phyloP scores from a whole-genome alignment of 1,140 invertebrate species.

The Belonocnema kinseyi region DNA sequence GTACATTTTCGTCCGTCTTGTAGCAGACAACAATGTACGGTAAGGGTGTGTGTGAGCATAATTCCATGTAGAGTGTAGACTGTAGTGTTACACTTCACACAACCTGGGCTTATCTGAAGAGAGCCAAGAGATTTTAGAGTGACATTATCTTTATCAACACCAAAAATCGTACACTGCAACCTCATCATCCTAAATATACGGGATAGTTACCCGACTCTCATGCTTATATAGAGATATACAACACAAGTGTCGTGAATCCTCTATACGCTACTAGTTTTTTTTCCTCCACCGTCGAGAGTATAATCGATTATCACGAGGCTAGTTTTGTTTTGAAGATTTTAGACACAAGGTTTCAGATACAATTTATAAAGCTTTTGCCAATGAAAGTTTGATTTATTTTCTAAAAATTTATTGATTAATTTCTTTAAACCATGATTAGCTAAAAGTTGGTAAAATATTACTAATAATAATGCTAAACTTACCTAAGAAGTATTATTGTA shows the following conservation, averaged over 20 bases:
- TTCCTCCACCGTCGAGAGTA: not conserved
- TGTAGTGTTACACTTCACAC: not conserved
- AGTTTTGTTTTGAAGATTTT: not conserved
- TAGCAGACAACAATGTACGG: conserved; percentile 5
- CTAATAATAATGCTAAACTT: no score
- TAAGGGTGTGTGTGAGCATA: conserved; percentile 6
- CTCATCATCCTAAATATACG: conserved; percentile 23
- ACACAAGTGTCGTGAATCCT: conserved; percentile 9
- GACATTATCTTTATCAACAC: conserved; percentile 11
- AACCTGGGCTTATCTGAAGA: conserved; percentile 22
- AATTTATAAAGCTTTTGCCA: not conserved
- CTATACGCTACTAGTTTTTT: not conserved
- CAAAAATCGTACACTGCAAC: conserved; percentile 17
- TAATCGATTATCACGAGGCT: conserved; percentile 19
- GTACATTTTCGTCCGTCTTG: conserved; percentile 11
- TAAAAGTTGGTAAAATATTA: no score
- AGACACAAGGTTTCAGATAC: not conserved
- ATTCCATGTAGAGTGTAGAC: not conserved
- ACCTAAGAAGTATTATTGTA: no score
- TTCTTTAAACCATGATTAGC: no score
- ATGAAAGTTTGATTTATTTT: no score
- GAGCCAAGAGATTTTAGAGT: conserved; percentile 14
- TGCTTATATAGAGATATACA: not conserved
- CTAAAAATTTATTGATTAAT: no score
- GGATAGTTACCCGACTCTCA: not conserved